phyloP scores from a whole-genome alignment of 2,113 vertebrate genomes.

The Semicossyphus pulcher region DNA sequence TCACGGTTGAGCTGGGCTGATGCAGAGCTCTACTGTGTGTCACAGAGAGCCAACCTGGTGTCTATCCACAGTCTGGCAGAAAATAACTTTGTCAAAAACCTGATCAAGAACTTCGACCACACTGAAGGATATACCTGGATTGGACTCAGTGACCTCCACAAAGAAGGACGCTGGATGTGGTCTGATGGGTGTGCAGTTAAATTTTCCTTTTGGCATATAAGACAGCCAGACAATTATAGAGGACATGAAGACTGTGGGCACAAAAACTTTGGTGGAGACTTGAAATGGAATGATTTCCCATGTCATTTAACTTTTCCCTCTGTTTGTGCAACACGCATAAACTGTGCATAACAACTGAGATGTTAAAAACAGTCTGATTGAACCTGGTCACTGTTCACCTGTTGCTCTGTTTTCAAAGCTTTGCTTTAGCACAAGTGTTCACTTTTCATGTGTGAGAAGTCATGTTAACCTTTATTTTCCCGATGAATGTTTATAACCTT shows the following conservation, averaged over 20 bases:
- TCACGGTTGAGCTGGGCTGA: constrained; percentile 21
- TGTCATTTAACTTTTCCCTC: accelerated
- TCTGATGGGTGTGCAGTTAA: not conserved
- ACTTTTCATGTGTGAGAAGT: not conserved
- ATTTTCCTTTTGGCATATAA: not conserved
- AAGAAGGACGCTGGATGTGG: constrained; percentile 3
- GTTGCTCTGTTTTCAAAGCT: not conserved
- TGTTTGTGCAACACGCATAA: constrained; percentile 10
- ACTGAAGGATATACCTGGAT: accelerated
- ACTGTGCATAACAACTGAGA: not conserved
- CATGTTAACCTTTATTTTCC: too few species aligned
- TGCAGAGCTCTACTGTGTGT: constrained; percentile 45
- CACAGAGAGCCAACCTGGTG: constrained; percentile 48
- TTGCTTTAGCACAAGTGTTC: too few species aligned
- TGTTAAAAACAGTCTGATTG: not conserved
- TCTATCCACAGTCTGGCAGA: constrained; percentile 37
- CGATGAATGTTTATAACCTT: too few species aligned
- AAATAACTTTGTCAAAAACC: not conserved
- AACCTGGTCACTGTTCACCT: not conserved
- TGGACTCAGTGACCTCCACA: not conserved
- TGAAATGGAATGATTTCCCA: not conserved
- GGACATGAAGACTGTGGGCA: not conserved
- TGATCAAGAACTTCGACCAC: constrained; percentile 20
- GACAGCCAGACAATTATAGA: accelerated
- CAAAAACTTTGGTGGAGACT: not conserved